These are phyloP conservation scores for Cataglyphis hispanica DNA, from an alignment of 1,140 invertebrate species.

Conservation along the genomic window DNA sequence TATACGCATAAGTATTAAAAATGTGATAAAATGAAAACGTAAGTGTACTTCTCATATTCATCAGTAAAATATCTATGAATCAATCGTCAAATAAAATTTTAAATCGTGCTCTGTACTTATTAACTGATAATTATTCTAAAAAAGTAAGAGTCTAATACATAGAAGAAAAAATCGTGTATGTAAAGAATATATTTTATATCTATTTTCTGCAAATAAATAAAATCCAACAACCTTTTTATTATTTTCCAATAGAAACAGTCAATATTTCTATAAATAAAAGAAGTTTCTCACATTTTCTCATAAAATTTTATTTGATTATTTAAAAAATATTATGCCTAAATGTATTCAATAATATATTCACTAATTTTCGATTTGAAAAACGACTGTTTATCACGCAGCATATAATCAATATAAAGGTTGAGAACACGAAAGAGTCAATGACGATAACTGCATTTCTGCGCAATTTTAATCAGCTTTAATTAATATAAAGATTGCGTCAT, in stretches of 20 bases:
- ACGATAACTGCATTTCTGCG: neutral
- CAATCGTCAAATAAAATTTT: neutral
- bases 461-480: conserved; percentile 24
- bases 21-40: neutral
- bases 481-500: conserved; percentile 37
- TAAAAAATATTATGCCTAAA: neutral
- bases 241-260: neutral
- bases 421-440: neutral
- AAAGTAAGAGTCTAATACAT: neutral
- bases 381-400: neutral
- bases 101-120: neutral
- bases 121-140: neutral
- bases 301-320: neutral
- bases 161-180: neutral
- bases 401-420: conserved; percentile 5
- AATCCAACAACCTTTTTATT: neutral
- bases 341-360: neutral
- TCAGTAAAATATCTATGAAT: neutral
- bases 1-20: neutral
- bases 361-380: neutral
- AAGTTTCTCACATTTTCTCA: neutral
- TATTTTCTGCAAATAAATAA: neutral
- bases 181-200: neutral
- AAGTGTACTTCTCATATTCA: neutral
- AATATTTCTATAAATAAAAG: neutral